phyloP scores from a whole-genome alignment of 2,113 vertebrate species.

The Odontophorus gujanensis region DNA sequence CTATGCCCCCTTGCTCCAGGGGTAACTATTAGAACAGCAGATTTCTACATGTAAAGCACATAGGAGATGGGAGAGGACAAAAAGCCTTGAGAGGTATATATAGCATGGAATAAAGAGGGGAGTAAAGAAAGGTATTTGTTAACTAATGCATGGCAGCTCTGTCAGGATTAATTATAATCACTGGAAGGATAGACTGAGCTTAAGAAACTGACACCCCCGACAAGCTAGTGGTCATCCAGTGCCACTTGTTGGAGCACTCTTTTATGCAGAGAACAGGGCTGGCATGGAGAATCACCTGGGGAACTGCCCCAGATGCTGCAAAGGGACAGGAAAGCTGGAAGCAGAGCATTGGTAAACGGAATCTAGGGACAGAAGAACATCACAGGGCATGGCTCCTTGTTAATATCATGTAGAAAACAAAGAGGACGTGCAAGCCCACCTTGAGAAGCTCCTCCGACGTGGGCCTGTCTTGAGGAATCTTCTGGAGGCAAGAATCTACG shows the following conservation, averaged over 20 bases:
- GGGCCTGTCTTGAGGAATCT: constrained; percentile 97
- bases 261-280: not conserved
- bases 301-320: not conserved
- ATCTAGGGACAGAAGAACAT: not conserved
- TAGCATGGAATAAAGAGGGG: not conserved
- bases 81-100: not conserved
- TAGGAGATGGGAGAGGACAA: not conserved
- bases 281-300: not conserved
- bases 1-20: not conserved
- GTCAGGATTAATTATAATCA: constrained; percentile 24
- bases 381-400: not conserved
- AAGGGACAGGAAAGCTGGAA: not conserved
- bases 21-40: not conserved
- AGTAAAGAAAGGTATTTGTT: not conserved
- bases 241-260: not conserved
- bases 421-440: constrained; percentile 78
- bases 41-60: not conserved
- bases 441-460: constrained; percentile 98
- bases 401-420: not conserved
- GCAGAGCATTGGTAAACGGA: not conserved
- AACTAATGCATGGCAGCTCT: not conserved
- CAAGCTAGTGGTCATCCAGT: not conserved
- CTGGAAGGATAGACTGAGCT: not conserved
- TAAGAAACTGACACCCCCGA: not conserved
- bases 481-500: constrained; percentile 99